phyloP scores from a whole-genome alignment of 92 coral and sea anemone genomes.

The Isaurus tuberculatus region DNA sequence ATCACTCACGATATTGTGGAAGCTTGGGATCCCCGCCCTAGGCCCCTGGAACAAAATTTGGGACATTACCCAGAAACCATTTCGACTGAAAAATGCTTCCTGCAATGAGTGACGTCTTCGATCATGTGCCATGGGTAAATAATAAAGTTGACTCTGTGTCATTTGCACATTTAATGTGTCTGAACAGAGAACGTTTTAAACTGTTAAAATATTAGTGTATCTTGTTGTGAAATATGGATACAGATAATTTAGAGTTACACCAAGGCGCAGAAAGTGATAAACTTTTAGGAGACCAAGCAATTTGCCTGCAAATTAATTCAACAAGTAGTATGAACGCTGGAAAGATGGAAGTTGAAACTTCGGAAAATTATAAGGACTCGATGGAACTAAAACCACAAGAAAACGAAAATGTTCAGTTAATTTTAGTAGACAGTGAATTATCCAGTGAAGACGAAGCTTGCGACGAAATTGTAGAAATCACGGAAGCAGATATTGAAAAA shows the following conservation, averaged over 20 bases:
- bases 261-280: constrained; percentile 17
- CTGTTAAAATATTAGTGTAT: background rate
- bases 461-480: constrained; percentile 29
- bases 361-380: background rate
- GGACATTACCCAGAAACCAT: constrained; percentile 11
- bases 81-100: background rate
- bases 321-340: background rate
- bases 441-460: constrained; percentile 34
- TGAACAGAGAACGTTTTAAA: background rate
- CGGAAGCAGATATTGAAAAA: constrained; percentile 36
- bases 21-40: no score
- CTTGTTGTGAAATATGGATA: background rate
- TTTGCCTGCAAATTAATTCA: background rate
- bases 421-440: constrained; percentile 29
- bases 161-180: background rate
- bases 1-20: no score
- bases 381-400: constrained; percentile 43
- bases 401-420: constrained; percentile 29
- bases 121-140: background rate
- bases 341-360: background rate
- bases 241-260: background rate
- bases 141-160: background rate
- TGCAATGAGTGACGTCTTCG: background rate
- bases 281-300: background rate
- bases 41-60: background rate